These are phyloP conservation scores for Campoletis sonorensis DNA, from an alignment of 1,140 invertebrate species.

Conservation along the genomic window DNA sequence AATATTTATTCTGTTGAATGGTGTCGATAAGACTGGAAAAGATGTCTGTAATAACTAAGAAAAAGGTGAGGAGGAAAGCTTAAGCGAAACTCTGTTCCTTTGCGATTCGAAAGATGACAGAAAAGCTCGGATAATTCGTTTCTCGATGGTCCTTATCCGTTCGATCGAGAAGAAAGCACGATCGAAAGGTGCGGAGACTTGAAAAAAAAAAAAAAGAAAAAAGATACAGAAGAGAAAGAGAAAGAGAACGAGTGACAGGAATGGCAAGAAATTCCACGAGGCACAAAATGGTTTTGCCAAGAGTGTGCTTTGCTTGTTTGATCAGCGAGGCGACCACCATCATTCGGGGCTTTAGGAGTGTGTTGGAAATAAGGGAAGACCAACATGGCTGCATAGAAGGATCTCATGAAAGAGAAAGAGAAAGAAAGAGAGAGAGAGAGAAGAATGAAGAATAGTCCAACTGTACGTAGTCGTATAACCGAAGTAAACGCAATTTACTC, in stretches of 20 bases:
- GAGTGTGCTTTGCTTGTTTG: conserved; percentile 17
- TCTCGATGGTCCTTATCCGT: conserved; percentile 33
- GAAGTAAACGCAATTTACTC: conserved; percentile 36
- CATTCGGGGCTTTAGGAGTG: conserved; percentile 8
- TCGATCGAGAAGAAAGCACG: neutral
- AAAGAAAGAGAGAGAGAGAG: neutral
- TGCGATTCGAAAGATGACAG: neutral
- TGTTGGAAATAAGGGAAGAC: neutral
- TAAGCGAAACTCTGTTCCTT: too few species aligned
- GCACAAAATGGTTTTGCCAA: neutral
- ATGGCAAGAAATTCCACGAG: neutral
- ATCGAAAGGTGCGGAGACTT: neutral
- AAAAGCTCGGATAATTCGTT: conserved; percentile 33
- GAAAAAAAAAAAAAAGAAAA: neutral
- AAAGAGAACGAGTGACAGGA: neutral
- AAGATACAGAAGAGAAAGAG: neutral
- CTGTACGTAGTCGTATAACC: conserved; percentile 25
- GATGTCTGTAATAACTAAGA: too few species aligned
- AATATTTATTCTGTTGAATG: too few species aligned
- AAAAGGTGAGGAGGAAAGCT: too few species aligned
- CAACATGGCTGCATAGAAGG: neutral
- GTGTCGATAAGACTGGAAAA: too few species aligned
- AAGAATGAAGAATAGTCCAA: neutral
- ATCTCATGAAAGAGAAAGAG: too few species aligned
- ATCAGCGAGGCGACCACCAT: neutral